Evolutionary conservation across 2,113 vertebrate species (phyloP).

Genomic region (Kryptolebias marmoratus): DNA sequence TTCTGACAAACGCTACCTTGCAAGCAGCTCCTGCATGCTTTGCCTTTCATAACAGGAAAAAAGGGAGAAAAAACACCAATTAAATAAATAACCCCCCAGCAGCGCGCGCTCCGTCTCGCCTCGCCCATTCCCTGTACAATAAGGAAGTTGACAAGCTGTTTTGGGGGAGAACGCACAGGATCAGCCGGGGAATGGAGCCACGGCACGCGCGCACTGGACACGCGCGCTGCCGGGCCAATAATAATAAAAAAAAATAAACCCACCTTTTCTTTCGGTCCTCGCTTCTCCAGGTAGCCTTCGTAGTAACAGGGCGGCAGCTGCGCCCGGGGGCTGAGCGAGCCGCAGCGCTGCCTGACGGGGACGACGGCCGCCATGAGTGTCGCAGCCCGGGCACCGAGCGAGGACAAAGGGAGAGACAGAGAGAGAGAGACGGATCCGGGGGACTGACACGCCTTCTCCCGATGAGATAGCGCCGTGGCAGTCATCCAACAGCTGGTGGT

Average conservation of each 20-base stretch:
- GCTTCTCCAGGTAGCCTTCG: slow-evolving; percentile 87
- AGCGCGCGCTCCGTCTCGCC: slow-evolving; percentile 39
- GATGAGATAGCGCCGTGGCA: slow-evolving; percentile 69
- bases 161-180: slow-evolving; percentile 38
- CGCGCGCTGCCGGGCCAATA: not conserved
- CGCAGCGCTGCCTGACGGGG: slow-evolving; percentile 78
- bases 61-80: too few species aligned
- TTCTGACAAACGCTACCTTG: too few species aligned
- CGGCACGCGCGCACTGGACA: slow-evolving; percentile 4
- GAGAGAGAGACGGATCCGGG: not conserved
- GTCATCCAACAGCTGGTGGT: slow-evolving; percentile 70
- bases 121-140: slow-evolving; percentile 68
- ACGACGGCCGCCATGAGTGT: slow-evolving; percentile 83
- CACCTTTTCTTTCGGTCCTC: slow-evolving; percentile 82
- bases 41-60: too few species aligned
- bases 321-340: slow-evolving; percentile 71
- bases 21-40: too few species aligned
- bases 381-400: slow-evolving; percentile 72
- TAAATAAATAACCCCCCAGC: not conserved
- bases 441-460: slow-evolving; percentile 77
- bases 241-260: not conserved
- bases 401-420: slow-evolving; percentile 77
- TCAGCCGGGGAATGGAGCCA: slow-evolving; percentile 35
- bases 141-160: slow-evolving; percentile 72
- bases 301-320: slow-evolving; percentile 84